Evolutionary conservation across 2,888 invertebrate genomes (phyloP).

Genomic region (Entomobrya proxima): DNA sequence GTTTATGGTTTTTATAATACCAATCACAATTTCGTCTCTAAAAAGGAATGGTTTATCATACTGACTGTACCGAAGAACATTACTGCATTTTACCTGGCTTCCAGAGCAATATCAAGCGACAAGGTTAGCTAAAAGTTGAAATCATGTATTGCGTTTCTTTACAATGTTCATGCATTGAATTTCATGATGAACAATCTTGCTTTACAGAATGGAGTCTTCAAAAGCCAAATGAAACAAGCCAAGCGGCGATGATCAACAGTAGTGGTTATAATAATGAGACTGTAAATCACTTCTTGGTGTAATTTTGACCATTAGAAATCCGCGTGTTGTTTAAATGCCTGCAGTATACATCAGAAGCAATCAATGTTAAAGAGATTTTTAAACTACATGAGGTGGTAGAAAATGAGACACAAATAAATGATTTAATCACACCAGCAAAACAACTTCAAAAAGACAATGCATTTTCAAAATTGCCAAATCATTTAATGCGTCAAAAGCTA

Average conservation of each 20-base stretch:
- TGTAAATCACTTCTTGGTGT: not conserved
- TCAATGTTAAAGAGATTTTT: too few species aligned
- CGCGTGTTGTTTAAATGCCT: too few species aligned
- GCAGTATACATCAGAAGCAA: too few species aligned
- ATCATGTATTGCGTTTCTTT: not conserved
- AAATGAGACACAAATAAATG: too few species aligned
- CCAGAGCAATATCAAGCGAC: slow-evolving; percentile 41
- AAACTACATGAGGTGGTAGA: too few species aligned
- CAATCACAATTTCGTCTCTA: too few species aligned
- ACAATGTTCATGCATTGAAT: not conserved
- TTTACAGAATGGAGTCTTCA: slow-evolving; percentile 48
- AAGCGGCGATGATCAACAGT: not conserved
- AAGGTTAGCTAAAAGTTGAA: slow-evolving; percentile 46
- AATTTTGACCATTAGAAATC: not conserved
- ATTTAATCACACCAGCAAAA: too few species aligned
- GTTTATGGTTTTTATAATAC: not conserved
- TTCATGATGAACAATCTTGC: not conserved
- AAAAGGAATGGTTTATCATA: slow-evolving; percentile 61
- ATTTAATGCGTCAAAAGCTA: too few species aligned
- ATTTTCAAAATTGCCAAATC: too few species aligned
- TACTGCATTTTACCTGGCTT: slow-evolving; percentile 66
- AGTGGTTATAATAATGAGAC: not conserved
- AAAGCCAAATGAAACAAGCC: slow-evolving; percentile 38
- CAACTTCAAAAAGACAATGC: too few species aligned
- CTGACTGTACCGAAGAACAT: slow-evolving; percentile 57